Base-by-base conservation (phyloP, 2,113 vertebrate species). In the Cynoglossus semilaevis region DNA sequence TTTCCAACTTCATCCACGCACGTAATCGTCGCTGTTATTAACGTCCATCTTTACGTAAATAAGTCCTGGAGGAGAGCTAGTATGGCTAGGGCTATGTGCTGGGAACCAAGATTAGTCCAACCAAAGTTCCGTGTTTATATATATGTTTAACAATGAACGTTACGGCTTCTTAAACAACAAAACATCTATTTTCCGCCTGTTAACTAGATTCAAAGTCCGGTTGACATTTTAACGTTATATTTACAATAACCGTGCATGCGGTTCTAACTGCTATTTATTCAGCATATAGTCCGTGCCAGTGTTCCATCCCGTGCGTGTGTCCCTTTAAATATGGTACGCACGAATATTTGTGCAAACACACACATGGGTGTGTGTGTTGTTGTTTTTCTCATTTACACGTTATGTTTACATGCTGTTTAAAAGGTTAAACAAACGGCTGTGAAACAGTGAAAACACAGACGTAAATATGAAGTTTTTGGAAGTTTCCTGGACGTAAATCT, bases 41-140 rank as follows among this genome's bases (percentile, higher is more conserved):
- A 3, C 1, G 15, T 41, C 16, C 48, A 0, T 42, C 17, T 51
- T 42, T 22, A 38, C 50, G 46, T 7, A 42, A 13, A 43, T 19
- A 51, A 50, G 43, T 35, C 48, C 52, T 9, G 13, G 16, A 41
- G 7, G 15, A 48, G 29, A 22, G 54, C 22, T 4, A 50, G 9
- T 42, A 37, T 17, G 83, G 81, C 42, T 40, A 40, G 1, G 79
- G 36, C 69, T 85, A 80, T 76, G 69, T 65, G 3, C 81, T 81
- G 76, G 41, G 59, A 37, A 56, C 47, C 51, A 75, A 17, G 41
- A n/a, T 29, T 42, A 11, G 16, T 35, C 15, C 1, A 13, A 18
- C 14, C 37, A 15, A 45, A 22, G 48, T 58, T 53, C 34, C 11
- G 3, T 66, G 57, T 62, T 41, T 47, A 47, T 17, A 56, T 15